Conservation (phyloP, 1,140 invertebrate genomes). For the Drosophila aff. region DNA sequence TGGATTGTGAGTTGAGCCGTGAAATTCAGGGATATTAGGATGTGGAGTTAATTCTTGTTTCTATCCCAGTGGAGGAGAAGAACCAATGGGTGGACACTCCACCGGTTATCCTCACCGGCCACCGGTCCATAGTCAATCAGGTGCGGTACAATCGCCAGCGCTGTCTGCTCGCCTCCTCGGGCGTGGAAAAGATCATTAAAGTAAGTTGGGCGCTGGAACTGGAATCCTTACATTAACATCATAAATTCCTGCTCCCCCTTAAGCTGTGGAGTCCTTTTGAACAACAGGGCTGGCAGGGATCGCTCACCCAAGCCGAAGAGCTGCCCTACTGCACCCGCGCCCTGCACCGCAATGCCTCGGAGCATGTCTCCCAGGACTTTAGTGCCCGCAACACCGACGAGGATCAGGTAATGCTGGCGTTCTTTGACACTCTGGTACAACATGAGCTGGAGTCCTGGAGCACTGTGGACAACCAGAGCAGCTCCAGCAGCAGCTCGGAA, state of each 20-base stretch:
- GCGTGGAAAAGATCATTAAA: conserved; percentile 98
- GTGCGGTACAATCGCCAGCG: conserved; percentile 95
- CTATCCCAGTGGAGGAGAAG: conserved; percentile 69
- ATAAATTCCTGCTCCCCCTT: background rate
- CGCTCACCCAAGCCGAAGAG: conserved; percentile 86
- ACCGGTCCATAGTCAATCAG: conserved; percentile 98
- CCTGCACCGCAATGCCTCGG: conserved; percentile 93
- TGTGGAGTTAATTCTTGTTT: background rate
- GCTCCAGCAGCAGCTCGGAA: conserved; percentile 41
- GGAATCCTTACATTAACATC: background rate
- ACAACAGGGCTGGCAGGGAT: conserved; percentile 87
- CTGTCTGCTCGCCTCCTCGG: conserved; percentile 95
- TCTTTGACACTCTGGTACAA: conserved; percentile 97
- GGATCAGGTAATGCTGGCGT: conserved; percentile 97
- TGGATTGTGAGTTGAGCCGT: conserved; percentile 85
- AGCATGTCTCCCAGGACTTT: conserved; percentile 93
- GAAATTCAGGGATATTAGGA: background rate
- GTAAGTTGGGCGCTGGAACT: conserved; percentile 72
- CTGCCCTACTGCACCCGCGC: conserved; percentile 90
- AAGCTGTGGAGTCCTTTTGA: conserved; percentile 93
- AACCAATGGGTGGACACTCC: conserved; percentile 88
- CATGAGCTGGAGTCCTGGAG: conserved; percentile 93
- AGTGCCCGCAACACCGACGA: conserved; percentile 94
- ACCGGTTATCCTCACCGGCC: conserved; percentile 94
- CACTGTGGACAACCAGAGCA: conserved; percentile 85